Conservation (phyloP, 2,888 invertebrate genomes). For the Heterodera filipjevi region DNA sequence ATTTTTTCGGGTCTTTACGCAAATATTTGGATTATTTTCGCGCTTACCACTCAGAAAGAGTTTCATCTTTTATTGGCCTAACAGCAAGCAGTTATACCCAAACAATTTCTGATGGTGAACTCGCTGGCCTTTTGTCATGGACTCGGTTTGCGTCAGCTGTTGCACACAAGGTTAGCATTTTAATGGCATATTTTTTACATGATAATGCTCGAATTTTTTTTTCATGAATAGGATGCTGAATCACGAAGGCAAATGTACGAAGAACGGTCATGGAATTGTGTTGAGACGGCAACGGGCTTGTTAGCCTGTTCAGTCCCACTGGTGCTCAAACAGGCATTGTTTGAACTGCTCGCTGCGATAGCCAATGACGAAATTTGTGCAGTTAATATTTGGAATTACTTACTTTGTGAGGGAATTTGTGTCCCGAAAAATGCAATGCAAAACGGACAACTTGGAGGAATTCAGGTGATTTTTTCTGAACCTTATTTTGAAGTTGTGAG, state of each 20-base stretch:
- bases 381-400: constrained; percentile 49
- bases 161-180: constrained; percentile 28
- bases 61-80: constrained; percentile 23
- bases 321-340: constrained; percentile 46
- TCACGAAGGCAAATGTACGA: constrained; percentile 39
- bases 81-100: constrained; percentile 27
- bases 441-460: constrained; percentile 47
- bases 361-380: constrained; percentile 47
- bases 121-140: constrained; percentile 42
- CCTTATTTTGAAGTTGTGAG: too few species aligned
- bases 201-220: constrained; percentile 2
- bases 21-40: constrained; percentile 45
- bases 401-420: constrained; percentile 49
- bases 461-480: constrained; percentile 43
- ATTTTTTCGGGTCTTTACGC: constrained; percentile 39
- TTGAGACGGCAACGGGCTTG: constrained; percentile 39
- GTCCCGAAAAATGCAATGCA: constrained; percentile 20
- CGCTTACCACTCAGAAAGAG: constrained; percentile 17
- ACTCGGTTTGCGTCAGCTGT: constrained; percentile 38
- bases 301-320: constrained; percentile 39
- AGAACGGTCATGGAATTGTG: constrained; percentile 37
- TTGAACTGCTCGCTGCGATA: constrained; percentile 51
- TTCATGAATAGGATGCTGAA: constrained; percentile 35
- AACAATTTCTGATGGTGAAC: constrained; percentile 34
- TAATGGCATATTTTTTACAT: too few species aligned